Conservation (phyloP, 92 coral and sea anemone genomes). For the Ricordea florida region DNA sequence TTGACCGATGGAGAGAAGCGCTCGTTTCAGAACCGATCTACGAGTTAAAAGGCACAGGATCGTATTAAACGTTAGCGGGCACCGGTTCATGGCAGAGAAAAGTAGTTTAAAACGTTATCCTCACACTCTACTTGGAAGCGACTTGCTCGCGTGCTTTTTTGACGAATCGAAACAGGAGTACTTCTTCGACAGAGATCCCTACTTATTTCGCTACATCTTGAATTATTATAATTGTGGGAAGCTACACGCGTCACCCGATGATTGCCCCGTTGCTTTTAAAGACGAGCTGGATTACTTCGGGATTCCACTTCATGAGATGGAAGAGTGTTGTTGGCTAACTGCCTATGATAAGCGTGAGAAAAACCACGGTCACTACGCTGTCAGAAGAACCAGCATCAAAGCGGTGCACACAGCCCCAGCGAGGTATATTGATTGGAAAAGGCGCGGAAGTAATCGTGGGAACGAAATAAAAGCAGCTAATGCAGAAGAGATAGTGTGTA, state of each 20-base stretch:
- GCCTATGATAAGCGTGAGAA: conserved; percentile 29
- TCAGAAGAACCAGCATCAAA: conserved; percentile 15
- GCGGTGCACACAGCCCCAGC: conserved; percentile 15
- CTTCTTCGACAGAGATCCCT: conserved; percentile 90
- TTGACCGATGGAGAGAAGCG: conserved; percentile 26
- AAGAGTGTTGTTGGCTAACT: conserved; percentile 70
- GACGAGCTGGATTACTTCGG: conserved; percentile 92
- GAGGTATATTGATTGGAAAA: not conserved
- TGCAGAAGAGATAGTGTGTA: not conserved
- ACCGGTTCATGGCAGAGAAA: conserved; percentile 61
- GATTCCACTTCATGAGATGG: conserved; percentile 68
- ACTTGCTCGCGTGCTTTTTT: conserved; percentile 54
- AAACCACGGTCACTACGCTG: conserved; percentile 22
- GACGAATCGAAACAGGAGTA: conserved; percentile 75
- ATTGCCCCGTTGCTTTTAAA: conserved; percentile 81
- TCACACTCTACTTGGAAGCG: conserved; percentile 83
- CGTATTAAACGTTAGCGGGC: conserved; percentile 86
- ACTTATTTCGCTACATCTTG: conserved; percentile 84
- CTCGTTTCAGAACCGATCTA: not conserved
- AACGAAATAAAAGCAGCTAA: not conserved
- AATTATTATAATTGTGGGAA: conserved; percentile 81
- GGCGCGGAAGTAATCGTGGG: not conserved
- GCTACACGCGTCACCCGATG: conserved; percentile 77
- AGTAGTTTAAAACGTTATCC: conserved; percentile 66
- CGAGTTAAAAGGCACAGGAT: conserved; percentile 26